phyloP scores from a whole-genome alignment of 2,888 invertebrate genomes.

The Platycheirus albimanus region DNA sequence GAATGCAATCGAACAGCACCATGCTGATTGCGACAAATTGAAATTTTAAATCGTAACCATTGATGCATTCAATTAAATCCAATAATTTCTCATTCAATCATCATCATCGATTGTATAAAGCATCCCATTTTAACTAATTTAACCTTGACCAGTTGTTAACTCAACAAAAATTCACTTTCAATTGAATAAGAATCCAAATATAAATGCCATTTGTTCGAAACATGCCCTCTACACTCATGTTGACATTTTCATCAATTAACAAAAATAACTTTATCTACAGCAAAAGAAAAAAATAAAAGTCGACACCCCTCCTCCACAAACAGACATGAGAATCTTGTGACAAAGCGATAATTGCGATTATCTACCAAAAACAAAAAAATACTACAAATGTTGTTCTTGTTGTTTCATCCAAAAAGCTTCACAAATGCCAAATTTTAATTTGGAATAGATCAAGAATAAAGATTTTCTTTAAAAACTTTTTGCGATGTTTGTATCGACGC shows the following conservation, averaged over 20 bases:
- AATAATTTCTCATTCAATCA: conserved; percentile 1
- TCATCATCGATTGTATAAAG: conserved; percentile 20
- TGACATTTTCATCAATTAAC: conserved; percentile 8
- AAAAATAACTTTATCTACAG: background rate
- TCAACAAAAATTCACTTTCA: conserved; percentile 24
- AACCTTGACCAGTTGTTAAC: conserved; percentile 29
- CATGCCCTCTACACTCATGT: too few relatives aligned
- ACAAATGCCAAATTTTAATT: background rate
- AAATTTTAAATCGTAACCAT: conserved; percentile 19
- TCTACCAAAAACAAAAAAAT: too few relatives aligned
- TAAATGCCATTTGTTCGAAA: background rate
- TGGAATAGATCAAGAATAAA: too few relatives aligned
- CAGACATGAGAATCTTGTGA: too few relatives aligned
- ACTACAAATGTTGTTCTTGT: too few relatives aligned
- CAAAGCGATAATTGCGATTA: too few relatives aligned
- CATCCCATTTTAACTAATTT: background rate
- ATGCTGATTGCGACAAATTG: background rate
- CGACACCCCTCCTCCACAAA: background rate
- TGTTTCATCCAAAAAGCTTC: too few relatives aligned
- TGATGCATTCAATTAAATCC: conserved; percentile 3
- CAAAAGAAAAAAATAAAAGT: conserved; percentile 8
- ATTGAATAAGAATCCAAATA: conserved; percentile 8
- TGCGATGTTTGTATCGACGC: conserved; percentile 21
- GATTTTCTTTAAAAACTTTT: conserved; percentile 1
- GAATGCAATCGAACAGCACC: too few relatives aligned